These are phyloP conservation scores for Phrynosoma blainvillii DNA, from an alignment of 2,113 vertebrate genomes.

Conservation along the genomic window DNA sequence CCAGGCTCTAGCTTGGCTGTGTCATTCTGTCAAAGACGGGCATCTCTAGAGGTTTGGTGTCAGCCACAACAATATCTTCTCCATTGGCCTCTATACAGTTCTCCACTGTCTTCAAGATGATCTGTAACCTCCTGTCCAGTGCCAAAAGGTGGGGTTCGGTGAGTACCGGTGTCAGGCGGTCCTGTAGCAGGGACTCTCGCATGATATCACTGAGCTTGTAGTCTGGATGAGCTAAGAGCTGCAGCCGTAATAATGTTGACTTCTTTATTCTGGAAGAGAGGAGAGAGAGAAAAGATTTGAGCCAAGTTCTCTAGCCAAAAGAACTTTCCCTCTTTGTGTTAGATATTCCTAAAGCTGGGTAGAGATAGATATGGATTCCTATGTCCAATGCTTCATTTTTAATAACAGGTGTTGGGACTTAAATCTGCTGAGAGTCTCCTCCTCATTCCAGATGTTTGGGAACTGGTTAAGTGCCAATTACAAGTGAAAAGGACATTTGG, in stretches of 20 bases:
- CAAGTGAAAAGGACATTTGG: neutral
- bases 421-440: neutral
- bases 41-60: constrained; percentile 45
- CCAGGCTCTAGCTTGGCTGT: constrained; percentile 39
- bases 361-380: neutral
- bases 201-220: constrained; percentile 91
- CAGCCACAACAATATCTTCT: constrained; percentile 79
- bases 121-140: constrained; percentile 87
- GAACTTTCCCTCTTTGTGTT: neutral
- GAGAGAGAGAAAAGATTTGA: constrained; percentile 1
- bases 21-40: neutral
- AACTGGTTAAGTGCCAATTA: neutral
- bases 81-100: constrained; percentile 81
- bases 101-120: constrained; percentile 79
- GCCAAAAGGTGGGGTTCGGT: constrained; percentile 89
- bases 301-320: neutral
- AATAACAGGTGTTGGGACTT: neutral
- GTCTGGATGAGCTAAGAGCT: constrained; percentile 78
- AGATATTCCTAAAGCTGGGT: neutral
- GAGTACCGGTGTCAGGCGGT: constrained; percentile 83
- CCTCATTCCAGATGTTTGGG: neutral
- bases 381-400: neutral
- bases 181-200: constrained; percentile 89
- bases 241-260: constrained; percentile 84
- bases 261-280: constrained; percentile 85